Evolutionary conservation across 2,888 invertebrate genomes (phyloP).

Genomic region (Catocala fraxini): DNA sequence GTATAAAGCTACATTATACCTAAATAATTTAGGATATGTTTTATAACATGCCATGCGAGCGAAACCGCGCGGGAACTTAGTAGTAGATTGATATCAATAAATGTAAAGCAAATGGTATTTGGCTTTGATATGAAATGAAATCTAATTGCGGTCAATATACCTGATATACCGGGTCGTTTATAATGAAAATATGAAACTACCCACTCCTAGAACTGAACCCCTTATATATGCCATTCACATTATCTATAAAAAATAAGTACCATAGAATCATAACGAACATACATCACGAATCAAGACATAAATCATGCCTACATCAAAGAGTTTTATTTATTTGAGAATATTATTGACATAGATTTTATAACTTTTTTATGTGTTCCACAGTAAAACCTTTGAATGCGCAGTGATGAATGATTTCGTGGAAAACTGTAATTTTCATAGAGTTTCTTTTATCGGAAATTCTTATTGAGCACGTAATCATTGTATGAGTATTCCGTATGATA

Average conservation of each 20-base stretch:
- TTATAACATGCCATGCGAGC: no score
- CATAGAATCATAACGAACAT: not conserved
- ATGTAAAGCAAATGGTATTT: no score
- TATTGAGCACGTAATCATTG: constrained; percentile 22
- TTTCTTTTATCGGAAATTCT: constrained; percentile 44
- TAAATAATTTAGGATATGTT: no score
- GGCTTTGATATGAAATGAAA: no score
- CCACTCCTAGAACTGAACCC: no score
- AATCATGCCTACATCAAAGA: constrained; percentile 30
- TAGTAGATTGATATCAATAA: no score
- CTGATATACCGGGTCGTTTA: no score
- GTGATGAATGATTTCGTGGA: constrained; percentile 36
- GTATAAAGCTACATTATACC: no score
- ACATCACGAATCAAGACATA: constrained; percentile 12
- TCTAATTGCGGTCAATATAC: no score
- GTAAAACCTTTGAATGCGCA: constrained; percentile 26
- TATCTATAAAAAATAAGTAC: not conserved
- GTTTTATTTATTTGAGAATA: constrained; percentile 21
- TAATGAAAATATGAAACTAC: no score
- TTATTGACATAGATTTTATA: constrained; percentile 35
- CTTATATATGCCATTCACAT: not conserved
- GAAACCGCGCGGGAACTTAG: no score
- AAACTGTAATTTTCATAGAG: constrained; percentile 27
- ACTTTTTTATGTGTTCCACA: constrained; percentile 34
- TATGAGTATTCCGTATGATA: constrained; percentile 16